phyloP scores from a whole-genome alignment of 2,797 vertebrate genomes.

The Peromyscus aztecus region DNA sequence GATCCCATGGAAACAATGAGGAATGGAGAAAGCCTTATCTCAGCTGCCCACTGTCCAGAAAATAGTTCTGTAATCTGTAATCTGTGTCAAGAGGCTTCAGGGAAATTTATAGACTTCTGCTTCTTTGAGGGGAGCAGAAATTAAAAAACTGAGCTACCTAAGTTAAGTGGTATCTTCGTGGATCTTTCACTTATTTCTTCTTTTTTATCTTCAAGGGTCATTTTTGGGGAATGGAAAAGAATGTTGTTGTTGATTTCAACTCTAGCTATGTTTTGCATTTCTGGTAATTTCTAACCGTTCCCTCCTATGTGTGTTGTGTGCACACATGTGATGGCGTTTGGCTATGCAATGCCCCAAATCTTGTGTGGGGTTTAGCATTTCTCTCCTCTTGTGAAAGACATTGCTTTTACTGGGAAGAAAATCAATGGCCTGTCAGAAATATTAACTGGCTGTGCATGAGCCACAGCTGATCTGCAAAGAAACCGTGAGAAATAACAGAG shows the following conservation, averaged over 20 bases:
- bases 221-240: not conserved
- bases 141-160: not conserved
- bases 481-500: constrained; percentile 37
- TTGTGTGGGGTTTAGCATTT: not conserved
- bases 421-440: constrained; percentile 57
- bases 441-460: not conserved
- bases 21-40: not conserved
- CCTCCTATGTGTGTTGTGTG: not conserved
- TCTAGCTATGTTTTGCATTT: not conserved
- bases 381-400: constrained; percentile 39
- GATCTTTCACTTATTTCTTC: not conserved
- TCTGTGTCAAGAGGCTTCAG: not conserved
- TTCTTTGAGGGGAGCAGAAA: constrained; percentile 26
- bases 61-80: constrained; percentile 2
- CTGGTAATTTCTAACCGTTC: not conserved
- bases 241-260: constrained; percentile 13
- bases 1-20: not conserved
- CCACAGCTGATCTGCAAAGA: not conserved
- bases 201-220: not conserved
- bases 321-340: not conserved
- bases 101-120: constrained; percentile 5
- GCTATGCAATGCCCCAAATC: not conserved
- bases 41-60: not conserved
- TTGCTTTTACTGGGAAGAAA: not conserved
- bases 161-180: not conserved